Evolutionary conservation across 64 coral and sea anemone species (phyloP), one percentile per base, ranked within the genome.

Genomic region (Platygyra sinensis): DNA sequence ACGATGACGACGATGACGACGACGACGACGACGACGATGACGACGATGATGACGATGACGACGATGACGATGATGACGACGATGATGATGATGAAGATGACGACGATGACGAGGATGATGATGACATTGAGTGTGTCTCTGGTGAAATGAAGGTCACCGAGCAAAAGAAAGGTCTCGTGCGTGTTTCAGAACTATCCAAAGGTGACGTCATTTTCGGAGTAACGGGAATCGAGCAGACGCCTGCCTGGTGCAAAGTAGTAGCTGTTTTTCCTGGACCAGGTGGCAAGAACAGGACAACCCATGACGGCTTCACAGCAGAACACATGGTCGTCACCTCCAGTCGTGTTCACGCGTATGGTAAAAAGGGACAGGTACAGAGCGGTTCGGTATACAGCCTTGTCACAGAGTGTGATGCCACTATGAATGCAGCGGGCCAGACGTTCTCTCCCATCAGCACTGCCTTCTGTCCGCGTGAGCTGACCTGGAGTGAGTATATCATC

Each of bases 391-490:
- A 75, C 72, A 75, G 67, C 0, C 72, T 87, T 75, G 39, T 24
- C 20, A 87, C 86, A 10, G 86, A 87, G 11, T 87, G 86, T 49
- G 86, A 87, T 87, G 86, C 86, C 60, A 27, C 72, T 52, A 20
- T 61, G 64, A 87, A 87, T 32, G 67, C 86, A 72, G 86, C 86
- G 20, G 86, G 86, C 30, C 86, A 87, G 50, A 25, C 52, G 25
- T 87, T 87, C 67, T 74, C 86, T 0, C 86, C 86, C 55, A 72
- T 87, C 42, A 87, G 86, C 42, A 75, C 86, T 11, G 55, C 69
- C 59, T 87, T 89, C 72, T 89, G 86, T 60, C 86, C 72, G n/a
- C 86, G 73, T 51, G 67, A 87, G 54, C 85, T 87, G 10, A 55
- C 10, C 67, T 87, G 85, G 85, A 73, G 30, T 29, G 85, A 87